Evolutionary conservation across 2,113 vertebrate species (phyloP).

Genomic region (Nycticryphes semicollaris): DNA sequence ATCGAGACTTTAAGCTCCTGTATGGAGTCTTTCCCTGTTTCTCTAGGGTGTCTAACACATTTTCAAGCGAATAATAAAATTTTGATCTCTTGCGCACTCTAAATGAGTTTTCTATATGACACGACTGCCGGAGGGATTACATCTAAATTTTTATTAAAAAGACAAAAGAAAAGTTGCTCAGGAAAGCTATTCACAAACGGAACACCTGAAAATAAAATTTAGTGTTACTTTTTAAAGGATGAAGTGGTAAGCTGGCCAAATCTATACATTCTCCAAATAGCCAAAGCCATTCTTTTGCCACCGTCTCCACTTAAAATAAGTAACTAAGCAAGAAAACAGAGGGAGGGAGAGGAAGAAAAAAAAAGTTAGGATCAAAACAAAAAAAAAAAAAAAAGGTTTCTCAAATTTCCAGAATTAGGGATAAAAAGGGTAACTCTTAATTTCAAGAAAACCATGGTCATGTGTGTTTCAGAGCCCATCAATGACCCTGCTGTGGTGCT

Average conservation of each 20-base stretch:
- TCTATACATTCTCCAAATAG: not conserved
- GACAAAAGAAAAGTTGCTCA: constrained; percentile 6
- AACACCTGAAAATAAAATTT: not conserved
- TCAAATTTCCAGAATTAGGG: not conserved
- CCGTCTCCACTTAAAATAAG: not conserved
- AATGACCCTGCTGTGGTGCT: not conserved
- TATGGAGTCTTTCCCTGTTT: not conserved
- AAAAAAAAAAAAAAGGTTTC: not conserved
- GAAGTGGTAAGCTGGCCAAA: not conserved
- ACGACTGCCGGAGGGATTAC: not conserved
- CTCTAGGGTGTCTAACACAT: not conserved
- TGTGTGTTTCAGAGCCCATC: not conserved
- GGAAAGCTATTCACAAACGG: not conserved
- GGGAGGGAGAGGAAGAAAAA: not conserved
- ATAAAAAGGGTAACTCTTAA: not conserved
- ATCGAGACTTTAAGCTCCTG: not conserved
- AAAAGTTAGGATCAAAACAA: too few species aligned
- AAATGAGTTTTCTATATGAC: constrained; percentile 34
- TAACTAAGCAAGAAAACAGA: not conserved
- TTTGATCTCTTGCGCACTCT: not conserved
- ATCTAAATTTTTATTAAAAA: constrained; percentile 35
- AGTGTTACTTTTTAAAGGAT: not conserved
- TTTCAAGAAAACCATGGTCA: not conserved
- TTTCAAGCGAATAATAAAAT: constrained; percentile 7
- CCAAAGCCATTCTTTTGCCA: not conserved